A percentile compares a stretch with the other conserved stretches of the same genome.
These are phyloP conservation scores for Misgurnus anguillicaudatus DNA, from an alignment of 2,113 vertebrate genomes.

Conservation along the genomic window DNA sequence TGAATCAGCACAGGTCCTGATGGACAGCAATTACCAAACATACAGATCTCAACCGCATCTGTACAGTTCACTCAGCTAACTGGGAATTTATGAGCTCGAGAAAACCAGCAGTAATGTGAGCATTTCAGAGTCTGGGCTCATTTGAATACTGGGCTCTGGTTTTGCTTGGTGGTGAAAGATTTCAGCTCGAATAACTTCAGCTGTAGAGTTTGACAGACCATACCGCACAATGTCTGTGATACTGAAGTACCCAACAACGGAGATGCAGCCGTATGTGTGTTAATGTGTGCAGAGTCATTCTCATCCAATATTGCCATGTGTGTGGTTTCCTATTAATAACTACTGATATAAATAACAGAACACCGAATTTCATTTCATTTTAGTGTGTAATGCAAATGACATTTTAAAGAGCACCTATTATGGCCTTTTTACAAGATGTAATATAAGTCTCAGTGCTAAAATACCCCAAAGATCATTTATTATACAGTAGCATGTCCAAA, in stretches of 20 bases:
- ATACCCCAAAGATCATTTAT: too few species aligned
- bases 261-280: background rate
- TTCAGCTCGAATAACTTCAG: background rate
- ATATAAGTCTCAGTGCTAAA: too few species aligned
- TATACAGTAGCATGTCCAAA: too few species aligned
- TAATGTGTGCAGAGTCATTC: background rate
- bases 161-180: background rate
- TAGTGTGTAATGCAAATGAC: too few species aligned
- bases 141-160: background rate
- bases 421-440: too few species aligned
- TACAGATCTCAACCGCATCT: background rate
- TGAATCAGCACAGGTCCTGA: background rate
- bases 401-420: too few species aligned
- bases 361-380: too few species aligned
- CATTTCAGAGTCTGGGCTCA: background rate
- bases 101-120: background rate
- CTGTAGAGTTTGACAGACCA: background rate
- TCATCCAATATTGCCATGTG: too few species aligned
- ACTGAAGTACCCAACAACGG: too few species aligned
- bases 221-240: background rate
- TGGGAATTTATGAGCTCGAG: background rate
- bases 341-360: too few species aligned
- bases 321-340: too few species aligned
- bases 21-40: background rate
- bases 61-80: background rate